Evolutionary conservation across 2,888 invertebrate genomes (phyloP).

Genomic region (Aphelenchoides bicaudatus): DNA sequence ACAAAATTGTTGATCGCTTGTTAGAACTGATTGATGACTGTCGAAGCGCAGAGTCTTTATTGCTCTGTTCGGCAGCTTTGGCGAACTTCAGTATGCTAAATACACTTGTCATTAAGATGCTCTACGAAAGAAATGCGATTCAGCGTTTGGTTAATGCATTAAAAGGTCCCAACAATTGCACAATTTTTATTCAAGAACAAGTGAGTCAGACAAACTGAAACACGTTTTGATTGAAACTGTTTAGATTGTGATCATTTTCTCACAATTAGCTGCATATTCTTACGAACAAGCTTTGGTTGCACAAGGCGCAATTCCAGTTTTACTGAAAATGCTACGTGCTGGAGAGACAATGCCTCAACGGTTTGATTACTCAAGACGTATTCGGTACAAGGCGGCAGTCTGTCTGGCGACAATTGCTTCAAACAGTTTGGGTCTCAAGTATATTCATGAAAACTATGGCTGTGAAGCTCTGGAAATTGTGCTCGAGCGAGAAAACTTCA

Average conservation of each 20-base stretch:
- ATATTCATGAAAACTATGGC: slow-evolving; percentile 48
- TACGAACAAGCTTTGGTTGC: slow-evolving; percentile 47
- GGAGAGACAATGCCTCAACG: slow-evolving; percentile 24
- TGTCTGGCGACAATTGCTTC: slow-evolving; percentile 51
- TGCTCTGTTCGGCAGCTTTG: slow-evolving; percentile 51
- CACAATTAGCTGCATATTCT: too few relatives aligned
- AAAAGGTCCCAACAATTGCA: slow-evolving; percentile 21
- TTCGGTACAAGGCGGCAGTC: slow-evolving; percentile 55
- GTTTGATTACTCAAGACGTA: slow-evolving; percentile 46
- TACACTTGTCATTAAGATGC: background rate
- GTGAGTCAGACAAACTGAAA: slow-evolving; percentile 21
- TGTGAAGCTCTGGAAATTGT: slow-evolving; percentile 42
- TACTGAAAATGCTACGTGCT: slow-evolving; percentile 48
- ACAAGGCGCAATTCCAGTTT: slow-evolving; percentile 46
- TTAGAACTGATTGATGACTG: slow-evolving; percentile 46
- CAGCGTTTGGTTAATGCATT: slow-evolving; percentile 27
- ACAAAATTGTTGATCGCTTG: slow-evolving; percentile 1
- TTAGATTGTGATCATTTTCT: slow-evolving; percentile 1
- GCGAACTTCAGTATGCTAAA: slow-evolving; percentile 47
- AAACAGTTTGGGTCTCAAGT: slow-evolving; percentile 47
- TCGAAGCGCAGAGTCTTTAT: slow-evolving; percentile 44
- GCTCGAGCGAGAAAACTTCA: slow-evolving; percentile 37
- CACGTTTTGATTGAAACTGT: slow-evolving; percentile 9
- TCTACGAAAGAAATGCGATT: slow-evolving; percentile 38
- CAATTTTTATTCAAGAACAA: slow-evolving; percentile 55